Conservation (phyloP, 2,888 invertebrate genomes). For the Lithophane ornitopus region DNA sequence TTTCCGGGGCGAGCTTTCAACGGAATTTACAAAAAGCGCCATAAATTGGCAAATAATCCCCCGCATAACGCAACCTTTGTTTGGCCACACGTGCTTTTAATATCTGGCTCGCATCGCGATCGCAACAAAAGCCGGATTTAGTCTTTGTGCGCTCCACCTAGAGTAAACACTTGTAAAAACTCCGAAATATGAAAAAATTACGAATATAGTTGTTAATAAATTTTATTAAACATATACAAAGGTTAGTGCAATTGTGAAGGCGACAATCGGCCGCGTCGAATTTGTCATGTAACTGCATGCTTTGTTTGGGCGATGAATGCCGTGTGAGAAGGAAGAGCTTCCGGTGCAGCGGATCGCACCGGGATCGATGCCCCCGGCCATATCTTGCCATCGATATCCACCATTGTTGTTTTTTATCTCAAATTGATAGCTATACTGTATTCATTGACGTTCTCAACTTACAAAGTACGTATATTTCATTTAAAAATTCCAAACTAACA, state of each 20-base stretch:
- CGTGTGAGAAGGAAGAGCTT: constrained; percentile 88
- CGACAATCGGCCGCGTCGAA: constrained; percentile 86
- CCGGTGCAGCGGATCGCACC: constrained; percentile 76
- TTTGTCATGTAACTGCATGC: constrained; percentile 87
- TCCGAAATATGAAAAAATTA: constrained; percentile 68
- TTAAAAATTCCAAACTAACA: constrained; percentile 30
- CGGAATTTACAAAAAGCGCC: constrained; percentile 89
- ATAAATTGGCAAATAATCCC: constrained; percentile 91
- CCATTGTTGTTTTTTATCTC: constrained; percentile 80
- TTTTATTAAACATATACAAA: constrained; percentile 86
- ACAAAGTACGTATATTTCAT: constrained; percentile 53
- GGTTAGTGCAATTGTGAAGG: constrained; percentile 77
- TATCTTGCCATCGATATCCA: constrained; percentile 84
- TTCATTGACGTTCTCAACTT: constrained; percentile 74
- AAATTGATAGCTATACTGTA: constrained; percentile 75
- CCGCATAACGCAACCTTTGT: constrained; percentile 91
- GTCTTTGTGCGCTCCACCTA: constrained; percentile 85
- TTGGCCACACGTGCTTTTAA: constrained; percentile 91
- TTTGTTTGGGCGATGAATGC: constrained; percentile 84
- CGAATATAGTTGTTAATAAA: constrained; percentile 83
- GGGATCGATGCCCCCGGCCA: constrained; percentile 84
- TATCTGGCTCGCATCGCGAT: constrained; percentile 80
- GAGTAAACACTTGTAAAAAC: constrained; percentile 88
- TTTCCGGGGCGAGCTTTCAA: constrained; percentile 88
- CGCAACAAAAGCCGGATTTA: constrained; percentile 87